phyloP scores from a whole-genome alignment of 2,113 vertebrate species.

The Phylloscopus trochiloides region DNA sequence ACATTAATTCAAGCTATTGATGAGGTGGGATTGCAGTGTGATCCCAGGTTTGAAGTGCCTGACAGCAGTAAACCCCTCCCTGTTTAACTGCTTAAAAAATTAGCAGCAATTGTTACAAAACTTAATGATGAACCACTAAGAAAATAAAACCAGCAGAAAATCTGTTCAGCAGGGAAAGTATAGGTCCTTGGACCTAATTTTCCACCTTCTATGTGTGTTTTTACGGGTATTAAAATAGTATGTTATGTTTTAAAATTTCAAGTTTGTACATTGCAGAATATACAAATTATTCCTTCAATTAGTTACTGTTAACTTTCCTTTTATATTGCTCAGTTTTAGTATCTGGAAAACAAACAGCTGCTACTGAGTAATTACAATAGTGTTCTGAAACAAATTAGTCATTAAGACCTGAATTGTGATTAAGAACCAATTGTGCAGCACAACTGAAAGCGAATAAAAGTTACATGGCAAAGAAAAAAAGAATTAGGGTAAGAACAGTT shows the following conservation, averaged over 20 bases:
- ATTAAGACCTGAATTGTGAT: constrained; percentile 21
- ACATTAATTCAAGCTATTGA: neutral
- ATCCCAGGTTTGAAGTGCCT: neutral
- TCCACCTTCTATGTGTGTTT: neutral
- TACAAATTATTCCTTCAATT: neutral
- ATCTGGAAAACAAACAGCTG: constrained; percentile 43
- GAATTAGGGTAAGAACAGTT: neutral
- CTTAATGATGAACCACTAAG: neutral
- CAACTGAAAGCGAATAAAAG: constrained; percentile 24
- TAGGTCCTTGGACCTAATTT: neutral
- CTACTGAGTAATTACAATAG: constrained; percentile 17
- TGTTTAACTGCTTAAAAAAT: neutral
- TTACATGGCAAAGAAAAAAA: neutral
- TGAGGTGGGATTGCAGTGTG: neutral
- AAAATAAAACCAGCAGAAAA: neutral
- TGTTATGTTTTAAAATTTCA: neutral
- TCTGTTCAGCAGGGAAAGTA: neutral
- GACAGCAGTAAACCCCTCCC: neutral
- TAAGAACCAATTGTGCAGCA: constrained; percentile 9
- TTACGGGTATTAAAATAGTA: neutral
- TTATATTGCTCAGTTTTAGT: neutral
- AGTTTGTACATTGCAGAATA: neutral
- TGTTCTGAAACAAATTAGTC: constrained; percentile 58
- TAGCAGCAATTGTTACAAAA: neutral
- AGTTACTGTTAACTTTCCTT: neutral